phyloP scores from a whole-genome alignment of 2,888 invertebrate genomes.

The Drosophila mimica region DNA sequence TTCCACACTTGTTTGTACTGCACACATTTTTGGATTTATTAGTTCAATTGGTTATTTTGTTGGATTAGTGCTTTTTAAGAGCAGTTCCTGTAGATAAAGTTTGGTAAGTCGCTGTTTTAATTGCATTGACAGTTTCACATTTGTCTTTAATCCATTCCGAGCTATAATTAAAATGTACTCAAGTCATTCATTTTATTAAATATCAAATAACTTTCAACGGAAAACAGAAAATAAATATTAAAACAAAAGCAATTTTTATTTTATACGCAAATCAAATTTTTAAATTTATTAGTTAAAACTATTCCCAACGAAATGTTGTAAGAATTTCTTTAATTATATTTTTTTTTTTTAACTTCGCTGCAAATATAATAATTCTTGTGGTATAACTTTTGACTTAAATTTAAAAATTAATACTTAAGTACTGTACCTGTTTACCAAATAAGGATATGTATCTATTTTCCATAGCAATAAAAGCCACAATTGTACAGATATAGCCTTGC shows the following conservation, averaged over 20 bases:
- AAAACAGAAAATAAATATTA: neutral
- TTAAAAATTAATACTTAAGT: no score
- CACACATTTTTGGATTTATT: neutral
- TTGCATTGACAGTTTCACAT: neutral
- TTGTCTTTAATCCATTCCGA: no score
- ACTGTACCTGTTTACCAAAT: neutral
- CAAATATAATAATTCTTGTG: neutral
- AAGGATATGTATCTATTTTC: neutral
- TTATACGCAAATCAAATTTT: neutral
- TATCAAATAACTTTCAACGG: neutral
- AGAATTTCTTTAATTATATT: neutral
- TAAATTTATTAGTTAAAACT: neutral
- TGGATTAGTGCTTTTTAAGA: neutral
- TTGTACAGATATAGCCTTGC: neutral
- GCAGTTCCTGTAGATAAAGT: neutral
- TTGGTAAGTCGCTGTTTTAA: neutral
- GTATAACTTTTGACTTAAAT: neutral
- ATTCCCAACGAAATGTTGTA: rapidly evolving
- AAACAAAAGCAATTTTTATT: neutral
- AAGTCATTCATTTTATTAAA: neutral
- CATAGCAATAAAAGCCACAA: neutral
- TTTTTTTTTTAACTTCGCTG: neutral
- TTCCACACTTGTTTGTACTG: neutral
- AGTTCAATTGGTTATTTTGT: neutral
- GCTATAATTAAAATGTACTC: neutral